Evolutionary conservation across 2,888 invertebrate species (phyloP), one percentile per base, ranked within the genome.

Genomic region (Pachymerium ferrugineum): DNA sequence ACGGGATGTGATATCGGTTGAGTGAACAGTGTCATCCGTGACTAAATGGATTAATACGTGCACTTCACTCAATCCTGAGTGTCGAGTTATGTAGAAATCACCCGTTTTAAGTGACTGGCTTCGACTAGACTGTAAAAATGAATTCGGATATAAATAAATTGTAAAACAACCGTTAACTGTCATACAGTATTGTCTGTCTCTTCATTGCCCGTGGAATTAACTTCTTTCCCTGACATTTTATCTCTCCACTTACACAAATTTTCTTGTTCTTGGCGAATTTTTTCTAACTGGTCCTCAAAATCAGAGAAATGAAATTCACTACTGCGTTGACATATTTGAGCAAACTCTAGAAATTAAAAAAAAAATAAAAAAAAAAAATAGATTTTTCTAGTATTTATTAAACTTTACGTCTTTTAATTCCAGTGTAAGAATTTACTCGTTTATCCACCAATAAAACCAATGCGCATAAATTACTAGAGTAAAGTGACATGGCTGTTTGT

Each of bases 41-140:
- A 97, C 91, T 80, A 99, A 88, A 81, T 99, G 98, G 85, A 97
- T 99, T 70, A 97, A 90, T 1, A 96, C 90, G 84, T 99, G 97
- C 68, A 92, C 92, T 81, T 96, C 93, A 1, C 93, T 90, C 77
- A 98, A 87, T 86, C 97, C 97, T 78, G 95, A 94, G 87, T 97
- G 97, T 68, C 82, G 77, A 77, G 83, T 84, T n/a, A 81, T 74
- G 77, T 81, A 81, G 30, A 82, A 78, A 84, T 95, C 95, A 0
- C 94, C 94, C 1, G 91, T 87, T 82, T 89, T 89, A 77, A 93
- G 84, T 78, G 87, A 73, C 16, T 67, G 12, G 16, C 22, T 47
- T 29, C 72, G 71, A 42, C 42, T 31, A 68, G 28, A 19, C 75
- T 75, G 67, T 16, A 28, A 73, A n/a, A 73, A 8, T 14, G 8